Percentiles rank a stretch among this genome's conserved stretches.
Evolutionary conservation across 2,113 vertebrate species (phyloP).

Genomic region (Xyrauchen texanus): DNA sequence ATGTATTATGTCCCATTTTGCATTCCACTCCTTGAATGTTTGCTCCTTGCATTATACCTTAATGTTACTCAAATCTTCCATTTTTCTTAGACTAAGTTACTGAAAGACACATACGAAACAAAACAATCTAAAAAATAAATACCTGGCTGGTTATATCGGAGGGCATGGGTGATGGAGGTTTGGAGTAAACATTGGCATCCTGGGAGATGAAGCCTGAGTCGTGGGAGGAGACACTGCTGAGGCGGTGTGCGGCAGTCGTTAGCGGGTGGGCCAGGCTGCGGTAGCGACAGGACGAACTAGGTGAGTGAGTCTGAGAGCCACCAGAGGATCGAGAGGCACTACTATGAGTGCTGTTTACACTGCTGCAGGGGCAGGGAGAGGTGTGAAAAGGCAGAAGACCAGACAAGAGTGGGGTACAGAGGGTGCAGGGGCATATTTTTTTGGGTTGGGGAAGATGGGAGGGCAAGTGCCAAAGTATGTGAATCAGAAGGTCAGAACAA

Average conservation of each 20-base stretch:
- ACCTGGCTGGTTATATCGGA: conserved; percentile 98
- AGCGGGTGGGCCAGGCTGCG: conserved; percentile 90
- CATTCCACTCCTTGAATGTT: too few relatives aligned
- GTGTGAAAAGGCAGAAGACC: conserved; percentile 35
- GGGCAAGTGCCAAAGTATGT: not conserved
- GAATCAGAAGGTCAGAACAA: not conserved
- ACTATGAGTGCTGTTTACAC: conserved; percentile 88
- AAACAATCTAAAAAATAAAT: not conserved
- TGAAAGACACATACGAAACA: not conserved
- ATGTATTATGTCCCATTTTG: too few relatives aligned
- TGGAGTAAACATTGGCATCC: conserved; percentile 92
- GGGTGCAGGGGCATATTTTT: too few relatives aligned
- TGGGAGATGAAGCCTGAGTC: conserved; percentile 97
- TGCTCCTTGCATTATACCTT: too few relatives aligned
- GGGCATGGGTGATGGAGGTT: conserved; percentile 96
- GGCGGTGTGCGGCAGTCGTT: conserved; percentile 80
- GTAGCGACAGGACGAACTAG: conserved; percentile 89
- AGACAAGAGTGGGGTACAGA: not conserved
- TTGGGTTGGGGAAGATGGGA: not conserved
- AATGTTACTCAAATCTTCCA: too few relatives aligned
- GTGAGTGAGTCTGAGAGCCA: conserved; percentile 80
- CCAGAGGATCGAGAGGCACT: conserved; percentile 84
- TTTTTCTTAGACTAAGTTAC: too few relatives aligned
- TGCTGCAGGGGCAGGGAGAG: conserved; percentile 71
- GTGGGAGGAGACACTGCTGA: conserved; percentile 96